Base-by-base conservation (phyloP, 2,888 invertebrate genomes). In the Cantharis rustica region DNA sequence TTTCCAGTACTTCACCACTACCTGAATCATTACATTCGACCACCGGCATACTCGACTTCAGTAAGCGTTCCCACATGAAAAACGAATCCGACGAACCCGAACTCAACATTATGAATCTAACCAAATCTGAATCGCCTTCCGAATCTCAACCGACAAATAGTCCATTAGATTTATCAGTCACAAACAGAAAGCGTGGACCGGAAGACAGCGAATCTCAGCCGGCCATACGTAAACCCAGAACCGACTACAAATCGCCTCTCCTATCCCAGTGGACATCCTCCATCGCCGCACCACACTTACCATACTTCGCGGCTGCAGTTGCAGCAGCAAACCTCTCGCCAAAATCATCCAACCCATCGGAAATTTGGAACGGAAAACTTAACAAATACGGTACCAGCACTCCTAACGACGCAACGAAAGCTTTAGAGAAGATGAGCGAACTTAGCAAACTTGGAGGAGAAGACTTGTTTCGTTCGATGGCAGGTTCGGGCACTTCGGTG, bases 381-480 rank as follows among this genome's bases (percentile, higher is more conserved):
- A 78, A 23, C 20, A 95, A 95, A 85, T 91, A 93, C 80, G 88
- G 88, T 1, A 87, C 87, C 0, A 92, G 93, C 0, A 92, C 92
- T 20, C 94, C 95, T 0, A 95, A 92, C 84, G 96, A 96, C 84
- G 95, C 96, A 0, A 94, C 95, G 13, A 96, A 96, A 87, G 96
- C 96, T 9, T 88, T 96, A 73, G 96, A 96, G 86, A 96, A 96
- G 87, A 96, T 96, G 96, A 95, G 95, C 84, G 96, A 96, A 86
- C 90, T 96, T 83, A 96, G 96, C 84, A 93, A 96, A 84, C 89
- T 96, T 27, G 95, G 95, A 3, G 95, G 96, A 0, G 95, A 95
- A 79, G 94, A 94, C 84, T 88, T 94, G 13, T 94, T 93, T 85
- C 89, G 94, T 81, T 91, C 92, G 13, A 91, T 92, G 83, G 86